Base-by-base conservation (phyloP, 1,140 invertebrate species). In the Oryzaephilus surinamensis region DNA sequence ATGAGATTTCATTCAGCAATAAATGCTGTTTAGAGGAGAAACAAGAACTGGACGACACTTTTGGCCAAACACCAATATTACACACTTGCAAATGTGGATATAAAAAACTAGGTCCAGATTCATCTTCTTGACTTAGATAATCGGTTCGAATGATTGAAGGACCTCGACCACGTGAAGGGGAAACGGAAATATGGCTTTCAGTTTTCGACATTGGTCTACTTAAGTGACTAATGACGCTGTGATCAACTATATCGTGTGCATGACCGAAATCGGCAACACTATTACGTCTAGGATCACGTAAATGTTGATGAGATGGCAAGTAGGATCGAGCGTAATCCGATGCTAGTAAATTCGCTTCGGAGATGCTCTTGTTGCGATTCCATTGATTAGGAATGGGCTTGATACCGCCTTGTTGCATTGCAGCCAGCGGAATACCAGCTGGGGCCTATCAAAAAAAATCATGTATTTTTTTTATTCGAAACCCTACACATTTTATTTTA, bases 321-420 rank as follows among this genome's bases (percentile, higher is more conserved):
- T 49, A 52, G 6, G 43, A 37, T 40, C 51, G 39, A 8, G 49
- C 51, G 35, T 63, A 59, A 18, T 77, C 76, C 3, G 65, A 61
- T 3, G 76, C 71, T 6, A 86, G 58, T 1, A 87, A 67, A 62
- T 87, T 85, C 11, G 82, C 82, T 58, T 87, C 84, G 42, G 81
- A 85, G 12, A 71, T 68, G 30, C 75, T 77, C 43, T 77, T 73
- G 48, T 79, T 60, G 27, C 74, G 59, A 8, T 71, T 71, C 64
- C 74, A 77, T 21, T 64, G 61, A 4, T 60, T 60, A 0, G 60
- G 60, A n/a, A n/a, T n/a, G 1, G 64, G 60, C 18, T 71, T 58
- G 15, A 77, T 65, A 10, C 70, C 70, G 0, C 67, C 69, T 49
- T 73, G 71, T 38, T 73, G 70, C 61, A 73, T 67, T 10, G 70